Evolutionary conservation across 2,797 vertebrate species (phyloP), one percentile per base, ranked within the genome.

Genomic region (Liparis tanakae): DNA sequence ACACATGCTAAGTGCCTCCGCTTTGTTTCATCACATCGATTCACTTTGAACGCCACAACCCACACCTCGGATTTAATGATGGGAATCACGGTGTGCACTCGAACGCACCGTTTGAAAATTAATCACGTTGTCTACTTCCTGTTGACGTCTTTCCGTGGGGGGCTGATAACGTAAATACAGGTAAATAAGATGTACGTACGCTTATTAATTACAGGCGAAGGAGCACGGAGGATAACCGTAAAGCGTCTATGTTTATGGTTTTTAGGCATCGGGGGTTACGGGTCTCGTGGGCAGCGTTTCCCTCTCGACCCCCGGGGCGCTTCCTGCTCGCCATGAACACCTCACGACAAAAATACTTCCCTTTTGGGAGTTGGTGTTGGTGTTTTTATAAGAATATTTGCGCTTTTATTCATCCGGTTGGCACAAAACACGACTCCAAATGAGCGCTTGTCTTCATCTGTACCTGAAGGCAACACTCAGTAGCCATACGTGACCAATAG

Each of bases 1-100:
- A 89, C 84, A 90, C 88, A 87, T 87, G 87, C 91, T 86, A 89
- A 89, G 88, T 85, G 87, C 71, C 81, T 89, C 59, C 83, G 74
- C 87, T 91, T 87, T 87, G 85, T 90, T 88, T 86, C 75, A 90
- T 91, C 88, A 81, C 83, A 50, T 64, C 76, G 72, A 73, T 73
- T 91, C 87, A 78, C 88, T 88, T 88, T 86, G 78, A 88, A 85
- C 89, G 46, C 22, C 81, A 82, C 81, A 88, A 89, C 79, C 79
- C 62, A 72, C 60, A 85, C 75, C 69, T 77, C 59, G 71, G 63
- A 71, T 83, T 87, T 87, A 80, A 84, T 84, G 75, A 74, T 66
- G 55, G 65, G 79, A 82, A 84, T 70, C 48, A 58, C 59, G 67
- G 43, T 10, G 22, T 39, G 58, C 5, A 43, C 65, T 76, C 20